phyloP scores from a whole-genome alignment of 1,140 invertebrate genomes.

The Atta cephalotes region DNA sequence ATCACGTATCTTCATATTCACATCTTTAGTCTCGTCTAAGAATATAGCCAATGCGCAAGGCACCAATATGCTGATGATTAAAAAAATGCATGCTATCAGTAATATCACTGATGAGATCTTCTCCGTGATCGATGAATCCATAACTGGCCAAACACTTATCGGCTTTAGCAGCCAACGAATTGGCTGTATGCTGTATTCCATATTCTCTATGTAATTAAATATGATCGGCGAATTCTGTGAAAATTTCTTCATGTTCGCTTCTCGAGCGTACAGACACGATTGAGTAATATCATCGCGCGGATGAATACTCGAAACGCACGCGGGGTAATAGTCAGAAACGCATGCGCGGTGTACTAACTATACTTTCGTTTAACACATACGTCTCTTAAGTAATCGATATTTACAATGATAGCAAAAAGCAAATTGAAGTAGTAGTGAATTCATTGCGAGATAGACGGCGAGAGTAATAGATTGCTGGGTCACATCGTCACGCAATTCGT shows the following conservation, averaged over 20 bases:
- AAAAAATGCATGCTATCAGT: constrained; percentile 23
- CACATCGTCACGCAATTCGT: not conserved
- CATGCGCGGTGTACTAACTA: constrained; percentile 25
- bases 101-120: constrained; percentile 22
- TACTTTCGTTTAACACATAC: constrained; percentile 30
- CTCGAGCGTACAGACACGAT: not conserved
- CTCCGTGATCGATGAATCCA: not conserved
- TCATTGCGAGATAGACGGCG: not conserved
- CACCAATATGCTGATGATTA: constrained; percentile 40
- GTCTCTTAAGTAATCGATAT: constrained; percentile 50
- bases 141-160: constrained; percentile 67
- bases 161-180: constrained; percentile 68
- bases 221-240: not conserved
- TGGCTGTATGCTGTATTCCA: constrained; percentile 48
- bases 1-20: constrained; percentile 28
- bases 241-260: constrained; percentile 29
- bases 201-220: constrained; percentile 33
- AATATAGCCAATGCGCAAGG: constrained; percentile 36
- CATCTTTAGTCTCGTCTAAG: constrained; percentile 25
- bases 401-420: constrained; percentile 18
- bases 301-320: not conserved
- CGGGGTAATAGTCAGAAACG: not conserved
- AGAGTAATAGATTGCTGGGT: not conserved
- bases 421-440: constrained; percentile 9
- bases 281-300: not conserved